Base-by-base conservation (phyloP, 2,888 invertebrate genomes). In the Himalopsyche kuldschensis region DNA sequence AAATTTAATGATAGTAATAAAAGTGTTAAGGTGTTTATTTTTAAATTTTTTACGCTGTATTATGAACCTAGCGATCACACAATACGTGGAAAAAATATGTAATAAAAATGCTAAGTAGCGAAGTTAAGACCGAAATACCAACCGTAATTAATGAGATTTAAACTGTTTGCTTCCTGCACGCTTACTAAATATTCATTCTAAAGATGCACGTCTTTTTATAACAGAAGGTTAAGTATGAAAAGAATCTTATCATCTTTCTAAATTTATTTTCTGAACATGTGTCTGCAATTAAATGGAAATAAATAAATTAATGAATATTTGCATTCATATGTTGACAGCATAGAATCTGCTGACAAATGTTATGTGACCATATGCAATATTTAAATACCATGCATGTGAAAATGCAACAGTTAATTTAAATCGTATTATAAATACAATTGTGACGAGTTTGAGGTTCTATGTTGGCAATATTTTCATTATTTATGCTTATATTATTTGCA, bases 41-140 rank as follows among this genome's bases (percentile, higher is more conserved):
- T 69, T 69, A 15, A 48, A 30, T 69, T 20, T 69, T 69, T 69
- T 69, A 69, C 20, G 10, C 30, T 30, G 24, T 69, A 30, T 69
- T 69, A 69, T 27, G 27, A 69, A 27, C 69, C 69, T 27, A 24
- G 69, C 27, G 11, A 69, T 69, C 69, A 69, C 69, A 69, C 4
- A 69, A 69, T 24, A 69, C 63, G 63, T 10, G 63, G 63, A 69
- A 69, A 69, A 69, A 69, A 27, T 27, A 31, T n/a, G 35, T 32
- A 32, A 76, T 76, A 76, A 76, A 76, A 76, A 76, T 76, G 76
- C 76, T 20, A 76, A 76, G 32, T 24, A 76, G 76, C 35, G 35
- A 15, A 76, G 35, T 76, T 76, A 24, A 76, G 20, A 20, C 41
- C 35, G 32, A 35, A 76, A 76, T 35, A 35, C 32, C 76, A 32